Evolutionary conservation across 2,888 invertebrate species (phyloP).

Genomic region (Crocallis elinguaria): DNA sequence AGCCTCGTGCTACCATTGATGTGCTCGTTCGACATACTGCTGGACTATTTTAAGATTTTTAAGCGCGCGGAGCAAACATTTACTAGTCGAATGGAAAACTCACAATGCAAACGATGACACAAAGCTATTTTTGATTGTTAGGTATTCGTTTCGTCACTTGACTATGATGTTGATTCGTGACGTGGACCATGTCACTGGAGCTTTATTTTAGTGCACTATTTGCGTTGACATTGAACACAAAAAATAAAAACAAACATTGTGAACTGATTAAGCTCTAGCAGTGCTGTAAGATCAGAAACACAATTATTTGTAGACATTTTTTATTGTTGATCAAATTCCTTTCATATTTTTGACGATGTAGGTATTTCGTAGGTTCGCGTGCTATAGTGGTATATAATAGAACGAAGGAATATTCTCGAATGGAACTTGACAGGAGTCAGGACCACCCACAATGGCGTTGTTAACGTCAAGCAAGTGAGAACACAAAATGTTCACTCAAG

Average conservation of each 20-base stretch:
- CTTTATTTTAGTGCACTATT: neutral
- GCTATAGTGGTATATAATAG: constrained; percentile 6
- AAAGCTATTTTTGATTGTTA: constrained; percentile 36
- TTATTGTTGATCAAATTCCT: neutral
- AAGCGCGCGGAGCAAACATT: constrained; percentile 49
- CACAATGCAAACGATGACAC: constrained; percentile 45
- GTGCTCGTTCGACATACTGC: constrained; percentile 55
- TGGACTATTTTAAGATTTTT: constrained; percentile 64
- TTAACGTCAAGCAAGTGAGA: constrained; percentile 7
- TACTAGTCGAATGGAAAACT: constrained; percentile 46
- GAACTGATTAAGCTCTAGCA: too few relatives aligned
- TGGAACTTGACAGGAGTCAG: constrained; percentile 5
- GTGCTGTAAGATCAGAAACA: neutral
- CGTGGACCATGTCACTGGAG: constrained; percentile 12
- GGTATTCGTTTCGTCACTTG: constrained; percentile 37
- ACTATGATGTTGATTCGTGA: constrained; percentile 19
- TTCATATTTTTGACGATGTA: neutral
- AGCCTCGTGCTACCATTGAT: constrained; percentile 56
- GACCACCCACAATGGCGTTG: constrained; percentile 6
- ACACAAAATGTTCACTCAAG: constrained; percentile 4
- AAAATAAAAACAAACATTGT: neutral
- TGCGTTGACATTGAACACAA: too few relatives aligned
- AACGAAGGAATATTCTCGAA: constrained; percentile 15
- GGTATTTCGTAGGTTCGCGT: constrained; percentile 12
- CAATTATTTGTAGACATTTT: neutral